Percentiles rank a stretch among this genome's conserved stretches.
These are phyloP conservation scores for Borostomias antarcticus DNA, from an alignment of 2,797 vertebrate genomes.

Conservation along the genomic window DNA sequence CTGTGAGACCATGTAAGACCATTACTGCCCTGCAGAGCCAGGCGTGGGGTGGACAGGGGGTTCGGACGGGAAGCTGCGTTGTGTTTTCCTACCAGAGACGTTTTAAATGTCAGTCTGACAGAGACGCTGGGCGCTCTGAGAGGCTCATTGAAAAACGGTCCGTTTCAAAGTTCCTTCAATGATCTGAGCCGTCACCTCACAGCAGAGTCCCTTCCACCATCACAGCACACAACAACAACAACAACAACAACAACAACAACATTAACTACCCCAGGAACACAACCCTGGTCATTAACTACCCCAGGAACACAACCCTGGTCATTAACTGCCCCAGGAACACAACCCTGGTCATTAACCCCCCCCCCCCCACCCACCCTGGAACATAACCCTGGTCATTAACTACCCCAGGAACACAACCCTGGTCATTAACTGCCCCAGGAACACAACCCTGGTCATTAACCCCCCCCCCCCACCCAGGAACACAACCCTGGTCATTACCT, in stretches of 20 bases:
- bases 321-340: constrained; percentile 26
- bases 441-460: constrained; percentile 10
- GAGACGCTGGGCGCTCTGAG: constrained; percentile 12
- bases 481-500: constrained; percentile 11
- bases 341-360: constrained; percentile 10
- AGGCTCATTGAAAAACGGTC: constrained; percentile 21
- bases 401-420: constrained; percentile 27
- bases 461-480: constrained; percentile 9
- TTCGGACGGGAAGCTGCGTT: no score
- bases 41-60: no score
- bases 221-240: constrained; percentile 33
- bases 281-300: no score
- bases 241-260: no score
- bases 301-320: neutral
- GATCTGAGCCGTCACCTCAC: constrained; percentile 18
- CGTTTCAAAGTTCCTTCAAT: constrained; percentile 32
- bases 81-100: constrained; percentile 28
- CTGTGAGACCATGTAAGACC: no score
- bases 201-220: constrained; percentile 29
- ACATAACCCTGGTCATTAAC: constrained; percentile 9
- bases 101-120: constrained; percentile 42
- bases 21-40: no score
- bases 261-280: constrained; percentile 26
- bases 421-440: no score
- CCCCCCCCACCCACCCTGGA: no score